These are phyloP conservation scores for Poeciliopsis retropinna DNA, from an alignment of 2,113 vertebrate species.

Conservation along the genomic window DNA sequence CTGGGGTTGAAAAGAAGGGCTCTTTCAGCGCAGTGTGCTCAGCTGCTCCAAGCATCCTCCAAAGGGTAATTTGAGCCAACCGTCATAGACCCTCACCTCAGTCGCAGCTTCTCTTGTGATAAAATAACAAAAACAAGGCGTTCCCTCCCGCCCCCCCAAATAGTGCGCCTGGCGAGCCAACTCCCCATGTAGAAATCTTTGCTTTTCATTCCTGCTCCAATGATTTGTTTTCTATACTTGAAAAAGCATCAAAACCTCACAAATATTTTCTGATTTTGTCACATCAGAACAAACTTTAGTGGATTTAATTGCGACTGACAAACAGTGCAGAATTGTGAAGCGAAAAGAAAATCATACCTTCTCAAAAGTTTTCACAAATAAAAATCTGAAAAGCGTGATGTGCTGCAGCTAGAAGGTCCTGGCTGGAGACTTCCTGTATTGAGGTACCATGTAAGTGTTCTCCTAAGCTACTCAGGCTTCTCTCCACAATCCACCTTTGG, in stretches of 20 bases:
- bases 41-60: slow-evolving; percentile 78
- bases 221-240: slow-evolving; percentile 27
- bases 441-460: no score
- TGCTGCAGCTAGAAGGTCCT: no score
- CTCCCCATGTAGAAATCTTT: neutral
- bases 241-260: neutral
- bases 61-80: slow-evolving; percentile 75
- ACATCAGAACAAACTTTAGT: neutral
- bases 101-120: slow-evolving; percentile 34
- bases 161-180: slow-evolving; percentile 28
- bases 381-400: no score
- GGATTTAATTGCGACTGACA: neutral
- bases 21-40: slow-evolving; percentile 77
- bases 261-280: neutral
- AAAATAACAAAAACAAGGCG: slow-evolving; percentile 77
- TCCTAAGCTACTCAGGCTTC: no score
- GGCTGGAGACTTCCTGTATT: no score
- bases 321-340: no score
- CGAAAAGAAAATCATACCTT: no score
- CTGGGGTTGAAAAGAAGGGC: slow-evolving; percentile 68
- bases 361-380: no score
- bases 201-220: slow-evolving; percentile 23
- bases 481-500: no score
- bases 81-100: slow-evolving; percentile 47
- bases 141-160: slow-evolving; percentile 28